Percentiles rank a stretch among this genome's conserved stretches.
Conservation (phyloP, 2,888 invertebrate genomes). For the Lottia gigantea region DNA sequence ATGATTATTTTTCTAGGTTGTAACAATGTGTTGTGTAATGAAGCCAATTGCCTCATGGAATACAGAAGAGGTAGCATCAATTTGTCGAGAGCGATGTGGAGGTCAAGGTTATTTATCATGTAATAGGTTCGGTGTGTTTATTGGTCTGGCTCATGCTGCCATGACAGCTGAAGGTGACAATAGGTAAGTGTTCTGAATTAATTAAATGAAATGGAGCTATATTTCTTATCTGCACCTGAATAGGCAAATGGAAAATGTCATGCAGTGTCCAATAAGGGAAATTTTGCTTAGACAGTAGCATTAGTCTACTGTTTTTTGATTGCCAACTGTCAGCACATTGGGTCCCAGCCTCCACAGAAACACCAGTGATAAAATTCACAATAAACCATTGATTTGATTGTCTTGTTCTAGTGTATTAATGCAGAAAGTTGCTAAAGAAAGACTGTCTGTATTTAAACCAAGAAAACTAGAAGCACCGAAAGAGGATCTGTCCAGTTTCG, state of each 20-base stretch:
- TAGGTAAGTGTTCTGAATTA: neutral
- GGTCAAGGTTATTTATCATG: slow-evolving; percentile 6
- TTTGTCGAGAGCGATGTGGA: neutral
- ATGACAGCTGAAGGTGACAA: neutral
- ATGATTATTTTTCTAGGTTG: neutral
- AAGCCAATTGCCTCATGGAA: slow-evolving; percentile 1
- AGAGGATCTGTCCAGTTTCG: neutral
- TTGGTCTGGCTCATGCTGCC: slow-evolving; percentile 8
- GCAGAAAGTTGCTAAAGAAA: slow-evolving; percentile 8
- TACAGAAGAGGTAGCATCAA: slow-evolving; percentile 1
- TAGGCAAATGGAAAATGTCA: no score
- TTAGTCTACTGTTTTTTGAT: no score
- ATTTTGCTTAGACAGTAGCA: no score
- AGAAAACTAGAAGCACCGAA: neutral
- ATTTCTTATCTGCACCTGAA: no score
- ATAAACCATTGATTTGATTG: neutral
- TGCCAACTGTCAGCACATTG: no score
- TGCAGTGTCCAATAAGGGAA: no score
- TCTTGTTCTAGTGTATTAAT: neutral
- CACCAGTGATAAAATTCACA: no score
- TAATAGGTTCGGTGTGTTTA: slow-evolving; percentile 6
- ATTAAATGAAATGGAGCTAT: no score
- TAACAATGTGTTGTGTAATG: slow-evolving; percentile 5
- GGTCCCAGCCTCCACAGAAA: no score
- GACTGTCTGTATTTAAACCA: neutral